These are phyloP conservation scores for Drosophila paramelanica DNA, from an alignment of 2,888 invertebrate species.

Conservation along the genomic window DNA sequence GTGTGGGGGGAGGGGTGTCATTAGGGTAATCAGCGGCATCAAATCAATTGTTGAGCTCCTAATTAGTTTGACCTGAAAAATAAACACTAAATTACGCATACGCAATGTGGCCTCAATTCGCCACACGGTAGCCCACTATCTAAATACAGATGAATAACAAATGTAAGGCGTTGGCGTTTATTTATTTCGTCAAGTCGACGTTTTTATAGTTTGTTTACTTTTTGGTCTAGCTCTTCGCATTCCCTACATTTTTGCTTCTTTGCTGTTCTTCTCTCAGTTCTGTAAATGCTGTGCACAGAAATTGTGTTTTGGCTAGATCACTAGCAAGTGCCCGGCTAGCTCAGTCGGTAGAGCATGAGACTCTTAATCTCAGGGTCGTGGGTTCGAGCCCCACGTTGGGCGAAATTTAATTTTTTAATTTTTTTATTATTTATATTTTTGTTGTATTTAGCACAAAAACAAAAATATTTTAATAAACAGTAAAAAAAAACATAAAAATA, in stretches of 20 bases:
- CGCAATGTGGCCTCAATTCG: constrained; percentile 51
- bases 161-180: constrained; percentile 13
- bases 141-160: neutral
- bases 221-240: neutral
- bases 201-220: constrained; percentile 4
- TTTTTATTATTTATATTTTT: neutral
- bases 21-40: constrained; percentile 30
- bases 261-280: neutral
- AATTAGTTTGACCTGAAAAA: constrained; percentile 60
- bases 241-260: neutral
- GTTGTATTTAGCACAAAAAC: neutral
- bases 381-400: constrained; percentile 85
- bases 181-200: constrained; percentile 3
- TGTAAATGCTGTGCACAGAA: constrained; percentile 18
- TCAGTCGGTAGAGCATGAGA: constrained; percentile 85
- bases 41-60: constrained; percentile 51
- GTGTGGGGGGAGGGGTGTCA: neutral
- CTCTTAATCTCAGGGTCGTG: constrained; percentile 85
- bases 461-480: neutral
- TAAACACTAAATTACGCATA: constrained; percentile 44
- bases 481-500: neutral
- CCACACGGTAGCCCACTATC: neutral
- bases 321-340: constrained; percentile 83
- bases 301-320: neutral
- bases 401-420: constrained; percentile 39